phyloP scores from a whole-genome alignment of 2,113 vertebrate species.

The Bufo gargarizans region DNA sequence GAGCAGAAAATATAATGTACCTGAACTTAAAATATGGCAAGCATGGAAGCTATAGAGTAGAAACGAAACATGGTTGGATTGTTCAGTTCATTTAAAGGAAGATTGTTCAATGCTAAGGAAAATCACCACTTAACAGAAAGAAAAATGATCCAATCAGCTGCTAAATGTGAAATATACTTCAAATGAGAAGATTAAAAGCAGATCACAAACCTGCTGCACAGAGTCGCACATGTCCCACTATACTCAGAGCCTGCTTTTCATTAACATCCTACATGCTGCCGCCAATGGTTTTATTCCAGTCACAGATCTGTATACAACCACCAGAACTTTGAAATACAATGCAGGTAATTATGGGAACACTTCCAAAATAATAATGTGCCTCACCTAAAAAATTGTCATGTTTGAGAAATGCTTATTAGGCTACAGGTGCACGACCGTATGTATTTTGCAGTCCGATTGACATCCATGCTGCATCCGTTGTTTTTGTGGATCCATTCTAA shows the following conservation, averaged over 20 bases:
- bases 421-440: no score
- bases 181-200: not conserved
- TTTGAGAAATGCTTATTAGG: not conserved
- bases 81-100: not conserved
- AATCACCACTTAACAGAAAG: not conserved
- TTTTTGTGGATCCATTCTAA: no score
- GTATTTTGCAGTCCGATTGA: no score
- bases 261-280: not conserved
- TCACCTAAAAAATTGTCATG: not conserved
- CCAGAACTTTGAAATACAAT: not conserved
- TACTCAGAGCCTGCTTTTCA: not conserved
- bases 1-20: no score
- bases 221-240: not conserved
- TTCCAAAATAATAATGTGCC: not conserved
- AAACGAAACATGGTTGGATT: not conserved
- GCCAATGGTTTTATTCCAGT: not conserved
- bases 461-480: no score
- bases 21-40: no score
- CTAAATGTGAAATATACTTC: not conserved
- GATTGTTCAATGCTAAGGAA: not conserved
- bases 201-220: not conserved
- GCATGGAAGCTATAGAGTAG: not conserved
- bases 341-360: not conserved
- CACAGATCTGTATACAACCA: not conserved
- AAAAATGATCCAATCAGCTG: not conserved